phyloP scores from a whole-genome alignment of 2,113 vertebrate species.

The Odocoileus hemionus region DNA sequence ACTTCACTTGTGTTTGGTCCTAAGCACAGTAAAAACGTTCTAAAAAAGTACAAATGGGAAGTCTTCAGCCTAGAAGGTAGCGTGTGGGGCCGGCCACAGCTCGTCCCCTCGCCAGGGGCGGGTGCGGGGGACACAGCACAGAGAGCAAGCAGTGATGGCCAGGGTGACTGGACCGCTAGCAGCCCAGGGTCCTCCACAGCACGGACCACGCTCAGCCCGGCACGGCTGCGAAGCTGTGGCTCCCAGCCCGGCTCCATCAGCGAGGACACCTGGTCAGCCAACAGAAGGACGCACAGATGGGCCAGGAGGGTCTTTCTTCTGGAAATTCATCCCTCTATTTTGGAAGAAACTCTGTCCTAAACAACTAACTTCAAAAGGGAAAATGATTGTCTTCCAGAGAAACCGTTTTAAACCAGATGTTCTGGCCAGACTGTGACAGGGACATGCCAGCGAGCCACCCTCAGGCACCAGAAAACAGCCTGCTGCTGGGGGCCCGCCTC shows the following conservation, averaged over 20 bases:
- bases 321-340: constrained; percentile 33
- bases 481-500: neutral
- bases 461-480: constrained; percentile 44
- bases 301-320: neutral
- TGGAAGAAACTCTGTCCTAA: constrained; percentile 62
- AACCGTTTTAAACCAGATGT: constrained; percentile 68
- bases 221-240: neutral
- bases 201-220: neutral
- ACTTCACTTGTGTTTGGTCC: constrained; percentile 69
- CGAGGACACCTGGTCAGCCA: neutral
- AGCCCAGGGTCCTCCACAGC: neutral
- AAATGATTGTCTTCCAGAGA: constrained; percentile 41
- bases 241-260: neutral
- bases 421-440: neutral
- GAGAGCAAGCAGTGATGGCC: fast-evolving
- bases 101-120: neutral
- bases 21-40: constrained; percentile 32
- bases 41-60: neutral
- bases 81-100: neutral
- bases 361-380: constrained; percentile 51
- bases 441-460: constrained; percentile 27
- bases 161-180: neutral
- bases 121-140: fast-evolving
- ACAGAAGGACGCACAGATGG: neutral
- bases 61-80: constrained; percentile 2